Evolutionary conservation across 2,888 invertebrate genomes (phyloP), one percentile per base, ranked within the genome.

Genomic region (Drosophila anomalata): DNA sequence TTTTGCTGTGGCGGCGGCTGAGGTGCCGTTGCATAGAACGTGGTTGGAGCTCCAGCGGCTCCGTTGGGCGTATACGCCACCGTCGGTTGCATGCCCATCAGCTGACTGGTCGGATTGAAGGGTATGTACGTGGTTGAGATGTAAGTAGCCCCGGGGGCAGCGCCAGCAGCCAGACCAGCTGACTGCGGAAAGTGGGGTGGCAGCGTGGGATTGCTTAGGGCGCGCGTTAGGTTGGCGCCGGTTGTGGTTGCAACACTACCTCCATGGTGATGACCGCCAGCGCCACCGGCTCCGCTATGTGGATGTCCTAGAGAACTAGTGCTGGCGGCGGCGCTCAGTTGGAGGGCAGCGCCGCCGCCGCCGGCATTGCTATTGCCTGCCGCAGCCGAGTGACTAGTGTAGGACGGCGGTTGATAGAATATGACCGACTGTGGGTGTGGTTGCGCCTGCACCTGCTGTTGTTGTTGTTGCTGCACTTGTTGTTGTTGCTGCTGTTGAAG

Each of bases 311-410:
- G 67, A 26, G 85, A 54, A n/a, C 53, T 60, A 41, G 33, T 81
- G 75, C 76, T 84, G 76, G 84, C 77, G 86, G 86, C 86, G 80
- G 86, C 79, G 74, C 87, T 79, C 71, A 86, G 58, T 77, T 79
- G 86, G 1, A 72, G 72, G 55, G 74, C 76, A 60, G 80, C 87
- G 63, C 78, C 79, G 67, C 76, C 83, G 57, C 65, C 76, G 70
- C 76, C 82, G n/a, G 59, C 85, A 62, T 89, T 56, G 50, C 78
- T 69, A 53, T 77, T 79, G 53, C 65, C 73, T n/a, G 70, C 61
- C 14, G 80, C 71, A n/a, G 79, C 66, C n/a, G 86, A 62, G 53
- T 82, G 83, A 9, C 47, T 61, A 26, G 66, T 47, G 70, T 66
- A 86, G 50, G 61, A n/a, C 9, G 71, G 61, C 50, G 65, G 79